Conservation (phyloP, 2,888 invertebrate species). For the Ligdia adustata region DNA sequence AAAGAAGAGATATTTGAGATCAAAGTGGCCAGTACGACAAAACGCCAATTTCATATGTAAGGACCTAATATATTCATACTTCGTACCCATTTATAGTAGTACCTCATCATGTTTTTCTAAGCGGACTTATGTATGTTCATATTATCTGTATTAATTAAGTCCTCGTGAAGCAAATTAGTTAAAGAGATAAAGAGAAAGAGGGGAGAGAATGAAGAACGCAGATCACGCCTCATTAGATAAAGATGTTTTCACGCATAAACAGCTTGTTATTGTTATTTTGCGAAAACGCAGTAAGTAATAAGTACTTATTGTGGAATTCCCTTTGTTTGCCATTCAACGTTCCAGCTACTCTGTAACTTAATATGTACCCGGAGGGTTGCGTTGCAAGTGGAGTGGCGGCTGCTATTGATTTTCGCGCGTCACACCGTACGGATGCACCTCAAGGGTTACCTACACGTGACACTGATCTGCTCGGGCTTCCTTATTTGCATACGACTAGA, state of each 20-base stretch:
- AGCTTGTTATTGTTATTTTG: conserved; percentile 21
- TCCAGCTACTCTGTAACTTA: conserved; percentile 34
- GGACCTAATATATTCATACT: too few relatives aligned
- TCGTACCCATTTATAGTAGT: too few relatives aligned
- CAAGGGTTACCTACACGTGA: conserved; percentile 34
- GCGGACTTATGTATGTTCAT: background rate
- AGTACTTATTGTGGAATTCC: conserved; percentile 22
- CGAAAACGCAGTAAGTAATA: conserved; percentile 8
- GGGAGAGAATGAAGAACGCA: background rate
- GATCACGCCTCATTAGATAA: conserved; percentile 9
- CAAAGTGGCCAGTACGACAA: too few relatives aligned
- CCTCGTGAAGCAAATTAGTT: conserved; percentile 13
- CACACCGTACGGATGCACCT: conserved; percentile 35
- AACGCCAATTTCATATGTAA: too few relatives aligned
- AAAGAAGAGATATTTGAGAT: too few relatives aligned
- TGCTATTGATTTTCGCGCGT: conserved; percentile 41
- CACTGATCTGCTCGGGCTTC: conserved; percentile 28
- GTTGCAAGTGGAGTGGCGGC: conserved; percentile 28
- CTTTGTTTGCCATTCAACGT: conserved; percentile 29
- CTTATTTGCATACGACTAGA: conserved; percentile 25
- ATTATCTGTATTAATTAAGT: background rate
- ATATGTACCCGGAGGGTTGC: conserved; percentile 28
- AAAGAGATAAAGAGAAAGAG: too few relatives aligned
- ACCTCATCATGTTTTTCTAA: too few relatives aligned
- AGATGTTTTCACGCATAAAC: conserved; percentile 14